Base-by-base conservation (phyloP, 1,140 invertebrate genomes). In the Heliothis virescens region DNA sequence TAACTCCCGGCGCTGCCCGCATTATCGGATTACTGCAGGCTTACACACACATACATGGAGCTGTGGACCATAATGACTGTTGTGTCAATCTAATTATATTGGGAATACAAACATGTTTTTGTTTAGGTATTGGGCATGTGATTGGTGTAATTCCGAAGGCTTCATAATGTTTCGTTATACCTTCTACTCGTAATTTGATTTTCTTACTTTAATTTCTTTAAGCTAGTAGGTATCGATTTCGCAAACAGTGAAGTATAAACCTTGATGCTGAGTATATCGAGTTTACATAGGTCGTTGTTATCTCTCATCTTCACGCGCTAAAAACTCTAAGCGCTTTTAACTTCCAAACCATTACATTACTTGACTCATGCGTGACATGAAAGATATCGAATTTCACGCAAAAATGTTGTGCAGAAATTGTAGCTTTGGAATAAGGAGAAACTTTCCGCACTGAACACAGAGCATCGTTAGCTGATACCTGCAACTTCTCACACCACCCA, bases 1-100 rank as follows among this genome's bases (percentile, higher is more conserved):
- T 74, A 41, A 52, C 57, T 50, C 57, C 72, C 73, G 73, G 47
- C 34, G 48, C 73, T 11, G 73, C 59, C 72, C 73, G 73, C 71
- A 74, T 74, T 74, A 74, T 74, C 71, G 53, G 71, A 57, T 74
- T 74, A 74, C 55, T 57, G 53, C 53, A 41, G 53, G 57, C 57
- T 60, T 26, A 73, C 71, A 74, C 55, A 59, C 55, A 41, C 50
- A 55, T 29, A 50, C 26, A 29, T 48, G 41, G 5, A 41, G 34
- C 34, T 48, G n/a, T 67, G 48, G 21, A 21, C 63, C 12, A 12
- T 16, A 18, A 67, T 67, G 63, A 16, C 16, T 18, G 34, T 21
- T 67, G 34, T 65, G 62, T 65, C 16, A 18, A 18, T 65, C n/a
- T 67, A 48, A 21, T 13, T 5, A 16, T 48, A 9, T 4, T 48